Base-by-base conservation (phyloP, 2,797 vertebrate species). In the Hapalemur alaotrensis region DNA sequence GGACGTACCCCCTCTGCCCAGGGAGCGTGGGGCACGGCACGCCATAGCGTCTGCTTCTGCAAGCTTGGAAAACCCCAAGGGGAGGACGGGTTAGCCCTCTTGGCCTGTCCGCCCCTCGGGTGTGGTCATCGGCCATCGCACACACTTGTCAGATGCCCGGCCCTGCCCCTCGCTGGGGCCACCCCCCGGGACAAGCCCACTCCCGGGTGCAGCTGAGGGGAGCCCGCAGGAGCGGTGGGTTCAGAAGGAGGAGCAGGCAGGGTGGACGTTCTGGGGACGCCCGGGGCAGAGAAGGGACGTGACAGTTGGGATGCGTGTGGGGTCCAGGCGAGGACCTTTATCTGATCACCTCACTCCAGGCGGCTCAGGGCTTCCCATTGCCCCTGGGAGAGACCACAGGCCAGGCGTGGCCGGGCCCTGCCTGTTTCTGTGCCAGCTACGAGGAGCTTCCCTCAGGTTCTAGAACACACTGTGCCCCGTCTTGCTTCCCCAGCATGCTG, bases 221-320 rank as follows among this genome's bases (percentile, higher is more conserved):
- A 61, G 17, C 69, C 69, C 41, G 7, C n/a, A 52, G 35, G n/a
- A 69, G 65, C 52, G 65, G 88, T 61, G 72, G 25, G 52, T n/a
- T 63, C 38, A 23, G 57, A 25, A 25, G 63, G 32, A n/a, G 63
- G 32, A 65, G 32, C 20, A n/a, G 63, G 32, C 63, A 8, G 63
- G 32, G 32, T n/a, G 63, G 63, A 32, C 8, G 7, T 65, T n/a
- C 32, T n/a, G 35, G 32, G 63, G 63, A 35, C 7, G 4, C 32
- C n/a, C 8, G 32, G 38, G 59, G 61, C 52, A 38, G 83, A 63
- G 7, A 46, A 0, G 1, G 76, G 65, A 48, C 1, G 5, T 22
- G 75, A 6, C 1, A 5, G 0, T n/a, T 30, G 9, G 52, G 41
- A 3, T 28, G 7, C 14, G 30, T 14, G 8, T 8, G 4, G 13